Evolutionary conservation across 2,113 vertebrate genomes (phyloP), one percentile per base, ranked within the genome.

Genomic region (Paracanthobrama guichenoti): DNA sequence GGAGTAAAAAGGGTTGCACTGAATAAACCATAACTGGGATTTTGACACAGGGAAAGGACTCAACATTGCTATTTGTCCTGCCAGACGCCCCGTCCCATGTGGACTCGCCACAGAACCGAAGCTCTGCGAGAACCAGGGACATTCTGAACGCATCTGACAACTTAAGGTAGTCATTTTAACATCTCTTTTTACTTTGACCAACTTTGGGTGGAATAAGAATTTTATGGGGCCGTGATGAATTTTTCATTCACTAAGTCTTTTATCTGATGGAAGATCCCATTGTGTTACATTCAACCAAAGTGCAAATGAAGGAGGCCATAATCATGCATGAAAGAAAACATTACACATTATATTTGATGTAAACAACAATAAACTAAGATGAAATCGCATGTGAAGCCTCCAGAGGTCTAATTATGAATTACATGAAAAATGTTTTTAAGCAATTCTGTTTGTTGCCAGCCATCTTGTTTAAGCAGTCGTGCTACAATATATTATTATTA

Each of bases 11-110:
- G 91, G 84, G 84, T 88, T 85, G 76, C 87, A 86, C 91, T 93
- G 91, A 94, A 94, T 94, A 93, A 93, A 93, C 90, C 91, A 94
- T 87, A 69, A 84, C 60, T 90, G 87, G 73, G 72, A 82, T 42
- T 86, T 84, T 87, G 86, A 90, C 87, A 83, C 75, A 85, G 90
- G 88, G 86, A 90, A 89, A 69, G 14, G 67, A 71, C 28, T 64
- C 26, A n/a, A 71, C 18, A 71, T 42, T 71, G 66, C 20, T n/a
- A 24, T 24, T 60, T 24, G 57, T 10, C 9, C 66, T 5, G 81
- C 88, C 91, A 88, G 90, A 83, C 81, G 59, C 81, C 81, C 2
- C 3, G 87, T 93, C 91, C 90, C 92, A 86, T 87, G 90, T 91
- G 93, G 90, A 90, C 69, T 24, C 79, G 67, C 89, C 85, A 89